These are phyloP conservation scores for Oscheius myriophilus DNA, from an alignment of 2,888 invertebrate genomes.

Conservation along the genomic window DNA sequence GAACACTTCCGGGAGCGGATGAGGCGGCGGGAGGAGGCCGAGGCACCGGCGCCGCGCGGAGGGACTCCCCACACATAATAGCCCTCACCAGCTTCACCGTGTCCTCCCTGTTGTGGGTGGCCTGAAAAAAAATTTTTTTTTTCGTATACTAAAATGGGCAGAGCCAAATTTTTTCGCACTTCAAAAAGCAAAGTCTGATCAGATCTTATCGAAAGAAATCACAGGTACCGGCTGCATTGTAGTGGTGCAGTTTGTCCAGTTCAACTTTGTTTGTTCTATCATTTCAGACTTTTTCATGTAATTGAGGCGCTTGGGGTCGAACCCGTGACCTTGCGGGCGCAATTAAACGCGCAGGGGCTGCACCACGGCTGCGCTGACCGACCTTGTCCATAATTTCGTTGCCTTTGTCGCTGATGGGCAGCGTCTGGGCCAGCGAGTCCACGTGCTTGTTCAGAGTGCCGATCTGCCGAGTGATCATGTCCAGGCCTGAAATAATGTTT, in stretches of 20 bases:
- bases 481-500: slow-evolving; percentile 22
- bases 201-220: slow-evolving; percentile 31
- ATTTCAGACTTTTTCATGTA: slow-evolving; percentile 17
- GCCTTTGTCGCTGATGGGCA: slow-evolving; percentile 34
- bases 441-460: slow-evolving; percentile 58
- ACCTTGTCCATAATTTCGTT: slow-evolving; percentile 39
- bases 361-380: neutral
- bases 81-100: slow-evolving; percentile 54
- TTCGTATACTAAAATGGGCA: neutral
- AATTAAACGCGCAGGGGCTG: neutral
- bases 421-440: slow-evolving; percentile 44
- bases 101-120: slow-evolving; percentile 45
- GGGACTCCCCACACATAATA: slow-evolving; percentile 50
- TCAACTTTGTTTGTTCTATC: slow-evolving; percentile 14
- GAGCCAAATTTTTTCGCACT: no score
- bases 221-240: slow-evolving; percentile 20
- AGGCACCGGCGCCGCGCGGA: slow-evolving; percentile 27
- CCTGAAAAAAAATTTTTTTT: slow-evolving; percentile 35
- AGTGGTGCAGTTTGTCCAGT: slow-evolving; percentile 15
- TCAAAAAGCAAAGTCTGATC: slow-evolving; percentile 13
- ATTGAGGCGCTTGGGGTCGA: neutral
- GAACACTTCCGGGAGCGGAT: neutral
- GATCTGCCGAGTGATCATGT: slow-evolving; percentile 44
- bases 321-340: neutral
- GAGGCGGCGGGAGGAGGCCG: neutral